A percentile compares a stretch with the other conserved stretches of the same genome.
phyloP scores from a whole-genome alignment of 2,888 invertebrate genomes.

The Altica lythri region DNA sequence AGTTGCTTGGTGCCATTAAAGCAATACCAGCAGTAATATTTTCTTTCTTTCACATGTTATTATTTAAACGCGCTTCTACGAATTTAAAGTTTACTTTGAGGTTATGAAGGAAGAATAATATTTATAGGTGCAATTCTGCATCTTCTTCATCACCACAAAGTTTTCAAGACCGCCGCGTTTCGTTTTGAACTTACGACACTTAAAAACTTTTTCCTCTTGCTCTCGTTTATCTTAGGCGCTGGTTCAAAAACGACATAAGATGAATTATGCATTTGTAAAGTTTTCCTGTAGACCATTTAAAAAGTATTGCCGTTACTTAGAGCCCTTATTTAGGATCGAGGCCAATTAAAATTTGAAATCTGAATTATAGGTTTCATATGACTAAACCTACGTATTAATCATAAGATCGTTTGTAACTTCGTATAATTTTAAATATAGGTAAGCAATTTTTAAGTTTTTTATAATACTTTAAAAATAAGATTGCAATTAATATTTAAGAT shows the following conservation, averaged over 20 bases:
- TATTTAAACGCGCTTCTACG: too few relatives aligned
- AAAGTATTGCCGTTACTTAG: neutral
- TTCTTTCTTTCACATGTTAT: too few relatives aligned
- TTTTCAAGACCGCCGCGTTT: slow-evolving; percentile 17
- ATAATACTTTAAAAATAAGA: too few relatives aligned
- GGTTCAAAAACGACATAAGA: neutral
- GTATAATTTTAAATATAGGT: too few relatives aligned
- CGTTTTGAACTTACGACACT: slow-evolving; percentile 11
- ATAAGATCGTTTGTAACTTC: too few relatives aligned
- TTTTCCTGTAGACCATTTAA: slow-evolving; percentile 7
- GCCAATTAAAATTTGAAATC: neutral
- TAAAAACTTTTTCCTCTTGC: slow-evolving; percentile 8
- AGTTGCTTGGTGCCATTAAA: too few relatives aligned
- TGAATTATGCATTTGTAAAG: slow-evolving; percentile 12
- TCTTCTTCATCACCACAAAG: slow-evolving; percentile 10
- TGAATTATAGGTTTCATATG: neutral
- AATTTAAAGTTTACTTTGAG: neutral
- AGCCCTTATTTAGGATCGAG: neutral
- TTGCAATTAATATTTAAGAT: too few relatives aligned
- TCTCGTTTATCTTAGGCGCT: neutral
- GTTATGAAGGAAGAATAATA: slow-evolving; percentile 7
- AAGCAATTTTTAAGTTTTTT: too few relatives aligned
- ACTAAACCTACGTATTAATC: too few relatives aligned
- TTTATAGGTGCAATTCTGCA: slow-evolving; percentile 17
- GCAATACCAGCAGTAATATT: too few relatives aligned